Base-by-base conservation (phyloP, 2,797 vertebrate genomes). In the Aplochiton taeniatus region DNA sequence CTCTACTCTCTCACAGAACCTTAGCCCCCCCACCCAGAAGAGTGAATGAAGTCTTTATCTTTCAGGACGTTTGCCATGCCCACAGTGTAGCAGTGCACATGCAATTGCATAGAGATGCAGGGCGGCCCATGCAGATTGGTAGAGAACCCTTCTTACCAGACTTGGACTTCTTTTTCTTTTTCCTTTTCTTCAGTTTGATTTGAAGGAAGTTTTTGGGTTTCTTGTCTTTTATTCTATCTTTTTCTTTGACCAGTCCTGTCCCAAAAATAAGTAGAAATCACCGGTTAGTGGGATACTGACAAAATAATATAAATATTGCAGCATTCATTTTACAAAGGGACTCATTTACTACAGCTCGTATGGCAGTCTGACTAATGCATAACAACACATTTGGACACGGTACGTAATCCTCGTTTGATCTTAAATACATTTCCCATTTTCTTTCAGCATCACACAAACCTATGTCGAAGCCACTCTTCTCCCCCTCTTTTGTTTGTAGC, bases 151-250 rank as follows among this genome's bases (percentile, higher is more conserved):
- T 65, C 87, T 95, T 94, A 98, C 96, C 96, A 72, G 92, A 90
- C 83, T 95, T 95, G 42, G 81, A 80, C 85, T 92, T 95, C 91
- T 92, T 97, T 83, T 93, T 98, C 90, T 94, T 97, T 90, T 95
- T 96, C 83, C 92, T 96, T 78, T 96, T 98, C 91, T 96, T 98
- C 54, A 96, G 89, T 80, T 96, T 97, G 55, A 96, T 91, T 77
- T 91, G 94, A 63, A 95, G 93, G 81, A 89, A 94, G 76, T 95
- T 93, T 88, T 93, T 95, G 72, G 91, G 91, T 85, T 93, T 96
- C 68, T 92, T 97, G 63, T 96, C 95, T 87, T 93, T 96, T 76
- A 79, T 90, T 82, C 93, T 94, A 70, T 96, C 95, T 52, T 83
- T 85, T 20, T 92, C 90, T 90, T 95, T 96, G 78, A 91, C 74